A percentile compares a stretch with the other conserved stretches of the same genome.
phyloP scores from a whole-genome alignment of 2,113 vertebrate genomes.

The Calyptommatus sinebrachiatus region DNA sequence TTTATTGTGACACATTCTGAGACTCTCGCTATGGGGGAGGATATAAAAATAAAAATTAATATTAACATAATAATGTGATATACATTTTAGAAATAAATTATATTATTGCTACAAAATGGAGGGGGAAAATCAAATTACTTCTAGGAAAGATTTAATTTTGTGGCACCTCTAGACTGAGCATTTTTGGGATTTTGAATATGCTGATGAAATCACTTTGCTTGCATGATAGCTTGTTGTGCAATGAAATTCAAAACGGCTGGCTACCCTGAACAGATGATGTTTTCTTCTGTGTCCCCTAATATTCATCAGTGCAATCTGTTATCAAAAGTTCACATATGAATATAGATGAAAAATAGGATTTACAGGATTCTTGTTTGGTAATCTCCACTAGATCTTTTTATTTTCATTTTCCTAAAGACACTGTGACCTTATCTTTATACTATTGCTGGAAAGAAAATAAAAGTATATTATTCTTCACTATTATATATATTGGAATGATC shows the following conservation, averaged over 20 bases:
- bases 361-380: conserved; percentile 58
- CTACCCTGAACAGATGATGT: conserved; percentile 74
- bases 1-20: too few relatives aligned
- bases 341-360: conserved; percentile 74
- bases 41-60: too few relatives aligned
- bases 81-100: not conserved
- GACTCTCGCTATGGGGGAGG: too few relatives aligned
- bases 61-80: not conserved
- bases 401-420: conserved; percentile 18
- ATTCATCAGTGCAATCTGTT: conserved; percentile 70
- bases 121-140: not conserved
- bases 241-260: conserved; percentile 77
- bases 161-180: conserved; percentile 70
- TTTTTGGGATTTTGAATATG: conserved; percentile 71
- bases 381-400: conserved; percentile 58
- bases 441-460: conserved; percentile 47
- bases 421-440: conserved; percentile 67
- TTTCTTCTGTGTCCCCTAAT: conserved; percentile 65
- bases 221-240: conserved; percentile 68
- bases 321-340: conserved; percentile 78
- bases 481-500: conserved; percentile 52
- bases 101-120: not conserved
- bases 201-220: conserved; percentile 79
- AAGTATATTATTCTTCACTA: conserved; percentile 44
- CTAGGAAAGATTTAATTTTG: conserved; percentile 48